These are phyloP conservation scores for Columba janthina DNA, from an alignment of 2,113 vertebrate species.

Conservation along the genomic window DNA sequence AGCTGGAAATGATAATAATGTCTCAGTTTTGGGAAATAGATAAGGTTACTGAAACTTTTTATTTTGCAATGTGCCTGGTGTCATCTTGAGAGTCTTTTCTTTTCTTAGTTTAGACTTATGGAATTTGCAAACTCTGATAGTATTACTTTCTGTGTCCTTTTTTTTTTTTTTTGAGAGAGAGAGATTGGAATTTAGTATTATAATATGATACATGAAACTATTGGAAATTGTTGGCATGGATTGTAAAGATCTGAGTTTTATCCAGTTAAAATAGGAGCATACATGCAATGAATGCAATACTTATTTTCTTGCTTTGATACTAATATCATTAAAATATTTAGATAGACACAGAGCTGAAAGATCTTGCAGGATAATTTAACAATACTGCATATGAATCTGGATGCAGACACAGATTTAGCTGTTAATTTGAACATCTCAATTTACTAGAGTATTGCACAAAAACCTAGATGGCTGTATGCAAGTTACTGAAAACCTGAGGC, in stretches of 20 bases:
- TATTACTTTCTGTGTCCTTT: not conserved
- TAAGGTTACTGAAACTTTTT: conserved; percentile 20
- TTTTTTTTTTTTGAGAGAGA: not conserved
- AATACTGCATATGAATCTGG: not conserved
- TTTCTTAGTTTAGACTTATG: not conserved
- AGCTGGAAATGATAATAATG: not conserved
- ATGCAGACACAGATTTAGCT: not conserved
- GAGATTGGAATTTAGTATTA: not conserved
- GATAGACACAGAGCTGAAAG: not conserved
- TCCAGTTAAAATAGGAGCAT: not conserved
- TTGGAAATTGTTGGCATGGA: not conserved
- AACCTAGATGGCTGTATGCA: not conserved
- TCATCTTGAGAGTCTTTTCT: not conserved
- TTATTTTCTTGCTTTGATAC: not conserved
- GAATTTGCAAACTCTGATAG: not conserved
- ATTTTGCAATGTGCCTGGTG: not conserved
- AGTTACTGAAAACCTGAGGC: not conserved
- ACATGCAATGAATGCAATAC: not conserved
- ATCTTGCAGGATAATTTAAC: not conserved
- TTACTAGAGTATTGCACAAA: not conserved
- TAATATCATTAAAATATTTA: not conserved
- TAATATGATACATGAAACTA: not conserved
- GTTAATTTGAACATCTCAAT: not conserved
- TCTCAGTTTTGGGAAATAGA: not conserved
- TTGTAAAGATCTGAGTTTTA: not conserved